Conservation (phyloP, 2,113 vertebrate species). For the Pan paniscus region DNA sequence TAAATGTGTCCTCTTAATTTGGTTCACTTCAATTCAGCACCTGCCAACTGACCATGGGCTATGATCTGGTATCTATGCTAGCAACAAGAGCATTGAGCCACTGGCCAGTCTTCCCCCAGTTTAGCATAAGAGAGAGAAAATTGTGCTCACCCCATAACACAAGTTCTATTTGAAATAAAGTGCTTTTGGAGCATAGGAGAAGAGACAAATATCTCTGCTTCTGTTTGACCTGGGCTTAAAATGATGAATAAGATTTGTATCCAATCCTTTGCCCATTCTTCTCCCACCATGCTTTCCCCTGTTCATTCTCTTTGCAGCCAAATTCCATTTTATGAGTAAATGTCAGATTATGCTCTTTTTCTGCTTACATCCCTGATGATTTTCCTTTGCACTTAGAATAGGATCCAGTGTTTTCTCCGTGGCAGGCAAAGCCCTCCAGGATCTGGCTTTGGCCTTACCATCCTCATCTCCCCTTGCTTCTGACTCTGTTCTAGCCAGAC, state of each 20-base stretch:
- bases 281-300: neutral
- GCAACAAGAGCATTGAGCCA: neutral
- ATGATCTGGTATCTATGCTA: neutral
- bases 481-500: neutral
- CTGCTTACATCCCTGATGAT: neutral
- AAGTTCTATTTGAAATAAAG: neutral
- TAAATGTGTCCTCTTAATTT: neutral
- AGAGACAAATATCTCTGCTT: neutral
- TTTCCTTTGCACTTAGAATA: neutral
- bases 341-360: neutral
- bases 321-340: neutral
- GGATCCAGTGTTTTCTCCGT: neutral
- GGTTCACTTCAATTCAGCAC: neutral
- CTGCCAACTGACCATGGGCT: neutral
- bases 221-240: neutral
- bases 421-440: too few relatives aligned
- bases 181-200: neutral
- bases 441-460: neutral
- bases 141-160: neutral
- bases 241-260: neutral
- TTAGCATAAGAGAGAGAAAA: neutral
- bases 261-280: neutral
- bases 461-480: neutral
- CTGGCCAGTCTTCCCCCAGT: neutral
- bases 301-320: neutral